Base-by-base conservation (phyloP, 1,140 invertebrate genomes). In the Ceratosolen solmsi region DNA sequence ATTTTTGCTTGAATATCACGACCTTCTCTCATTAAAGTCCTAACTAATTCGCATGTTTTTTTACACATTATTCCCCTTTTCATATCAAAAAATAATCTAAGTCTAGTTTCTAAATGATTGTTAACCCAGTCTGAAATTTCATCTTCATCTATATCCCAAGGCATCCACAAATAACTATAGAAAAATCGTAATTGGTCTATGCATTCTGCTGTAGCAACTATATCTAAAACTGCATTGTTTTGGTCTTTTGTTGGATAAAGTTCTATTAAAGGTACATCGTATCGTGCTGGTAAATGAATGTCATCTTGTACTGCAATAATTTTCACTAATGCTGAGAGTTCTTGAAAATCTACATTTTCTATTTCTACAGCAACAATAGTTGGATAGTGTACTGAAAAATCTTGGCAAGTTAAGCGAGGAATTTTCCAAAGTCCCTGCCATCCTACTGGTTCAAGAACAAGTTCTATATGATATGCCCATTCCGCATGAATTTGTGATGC, bases 401-500 rank as follows among this genome's bases (percentile, higher is more conserved):
- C 89, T 85, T 94, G 92, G 70, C 94, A 94, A 30, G 91, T 93
- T 9, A 91, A 82, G 11, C 93, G 89, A 25, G 93, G 92, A 82
- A 94, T 93, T 87, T 94, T 94, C 94, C 94, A 94, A 30, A 94
- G 84, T 2, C 93, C 93, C 86, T 93, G 92, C 94, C 94, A 94
- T 7, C 94, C 93, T 83, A 88, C 88, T 49, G 93, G 92, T 79
- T 94, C 94, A 46, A 94, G 88, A 25, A 92, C 89, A 38, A 94
- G 77, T 80, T 94, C 93, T 9, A 94, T 83, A 70, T 93, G 92
- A 85, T 90, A 92, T 17, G 87, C 86, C 94, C 94, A 94, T 87
- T 94, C 93, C 17, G 89, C 87, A 22, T 87, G 87, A 17, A 94
- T 92, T 83, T 91, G 88, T 0, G 92, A 92, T 1, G 92, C 92